Percentiles rank a stretch among this genome's conserved stretches.
Evolutionary conservation across 2,888 invertebrate species (phyloP).

Genomic region (Drosophila lacicola): DNA sequence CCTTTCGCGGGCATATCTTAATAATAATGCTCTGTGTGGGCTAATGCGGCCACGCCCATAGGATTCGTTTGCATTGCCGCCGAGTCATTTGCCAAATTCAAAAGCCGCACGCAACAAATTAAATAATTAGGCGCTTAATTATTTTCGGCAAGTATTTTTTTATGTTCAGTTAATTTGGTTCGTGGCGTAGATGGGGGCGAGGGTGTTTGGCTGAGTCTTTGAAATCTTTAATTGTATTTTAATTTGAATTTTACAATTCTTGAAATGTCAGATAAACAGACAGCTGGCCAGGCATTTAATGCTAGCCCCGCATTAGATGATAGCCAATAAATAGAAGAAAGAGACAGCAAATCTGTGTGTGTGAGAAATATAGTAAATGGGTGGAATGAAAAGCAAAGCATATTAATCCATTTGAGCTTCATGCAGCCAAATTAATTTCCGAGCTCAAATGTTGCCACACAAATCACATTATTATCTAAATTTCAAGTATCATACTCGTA

Average conservation of each 20-base stretch:
- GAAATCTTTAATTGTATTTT: constrained; percentile 44
- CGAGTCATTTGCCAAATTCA: constrained; percentile 19
- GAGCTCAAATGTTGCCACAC: constrained; percentile 18
- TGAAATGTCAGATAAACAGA: constrained; percentile 20
- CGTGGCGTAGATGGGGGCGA: too few species aligned
- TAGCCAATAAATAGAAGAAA: neutral
- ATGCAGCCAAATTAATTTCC: constrained; percentile 40
- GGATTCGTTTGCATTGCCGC: constrained; percentile 10
- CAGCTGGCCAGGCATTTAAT: constrained; percentile 35
- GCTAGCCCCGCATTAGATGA: constrained; percentile 20
- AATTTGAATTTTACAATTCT: constrained; percentile 36
- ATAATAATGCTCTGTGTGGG: constrained; percentile 46
- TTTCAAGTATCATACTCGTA: neutral
- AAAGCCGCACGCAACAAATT: constrained; percentile 45
- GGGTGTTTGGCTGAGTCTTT: neutral
- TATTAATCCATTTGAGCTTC: constrained; percentile 37
- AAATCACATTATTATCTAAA: constrained; percentile 12
- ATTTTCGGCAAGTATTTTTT: constrained; percentile 47
- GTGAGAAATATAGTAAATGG: neutral
- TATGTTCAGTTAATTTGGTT: constrained; percentile 38
- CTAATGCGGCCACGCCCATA: constrained; percentile 42
- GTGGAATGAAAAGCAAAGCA: constrained; percentile 2
- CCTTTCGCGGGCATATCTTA: constrained; percentile 47
- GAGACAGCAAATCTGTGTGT: neutral
- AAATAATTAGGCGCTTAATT: constrained; percentile 72